Base-by-base conservation (phyloP, 2,113 vertebrate species). In the Nothoprocta pentlandii region DNA sequence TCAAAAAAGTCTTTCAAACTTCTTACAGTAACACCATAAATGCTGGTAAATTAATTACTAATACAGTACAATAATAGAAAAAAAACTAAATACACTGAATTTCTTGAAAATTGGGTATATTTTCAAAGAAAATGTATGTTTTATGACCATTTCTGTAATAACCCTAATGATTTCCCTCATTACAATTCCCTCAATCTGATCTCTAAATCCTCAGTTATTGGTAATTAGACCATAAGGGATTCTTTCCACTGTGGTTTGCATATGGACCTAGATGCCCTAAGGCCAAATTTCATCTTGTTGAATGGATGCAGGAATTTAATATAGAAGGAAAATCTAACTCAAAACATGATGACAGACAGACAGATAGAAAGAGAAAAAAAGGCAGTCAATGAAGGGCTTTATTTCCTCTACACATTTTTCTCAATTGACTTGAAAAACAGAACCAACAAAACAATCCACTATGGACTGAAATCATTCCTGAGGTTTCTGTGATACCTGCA, bases 221-320 rank as follows among this genome's bases (percentile, higher is more conserved):
- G 32, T 96, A 95, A 97, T 95, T 89, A 89, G 95, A 87, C 83
- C 93, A 81, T 87, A 46, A 95, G 93, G 93, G 85, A 95, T 86
- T 79, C 69, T 86, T 44, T 73, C 53, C 80, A 71, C 54, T 46
- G 44, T 17, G 56, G 16, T 82, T 79, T 90, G 83, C 85, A 69
- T 84, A 32, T 84, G 66, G 86, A 91, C 56, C 58, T 14, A 21
- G 75, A 10, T 81, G 85, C 90, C 92, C 77, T 47, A 77, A 90
- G 62, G 92, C 53, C 88, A 88, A 82, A 73, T 59, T 89, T 62
- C 63, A 78, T 23, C 64, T 56, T 75, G 20, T 36, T 47, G 56
- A 88, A 69, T 34, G 69, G 17, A 94, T 32, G 51, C 2, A 28
- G 17, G 41, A 32, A n/a, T 84, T 91, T 91, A 90, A 78, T 64